Evolutionary conservation across 2,113 vertebrate genomes (phyloP), one percentile per base, ranked within the genome.

Genomic region (Hystrix cristata): DNA sequence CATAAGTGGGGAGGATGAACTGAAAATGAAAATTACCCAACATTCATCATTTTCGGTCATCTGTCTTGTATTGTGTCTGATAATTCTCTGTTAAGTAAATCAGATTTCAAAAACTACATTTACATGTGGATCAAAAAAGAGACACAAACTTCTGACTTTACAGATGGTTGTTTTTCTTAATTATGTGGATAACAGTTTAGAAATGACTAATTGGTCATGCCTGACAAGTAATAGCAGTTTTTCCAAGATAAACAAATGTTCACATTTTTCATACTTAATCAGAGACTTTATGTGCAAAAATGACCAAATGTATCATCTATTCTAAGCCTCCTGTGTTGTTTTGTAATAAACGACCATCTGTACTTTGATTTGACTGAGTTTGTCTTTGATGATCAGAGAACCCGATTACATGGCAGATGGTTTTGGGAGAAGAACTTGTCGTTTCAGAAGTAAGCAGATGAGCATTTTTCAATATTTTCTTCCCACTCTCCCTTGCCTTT

Each of bases 121-220:
- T 98, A 95, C 96, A 95, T 96, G 82, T 96, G 81, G 84, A 98
- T 98, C 95, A 57, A 90, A 97, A 98, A 97, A 62, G 93, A 31
- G 89, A 98, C 86, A 98, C 93, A 96, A 98, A 98, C 96, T 98
- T 98, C 98, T 98, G 98, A 98, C 97, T 99, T 99, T 99, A 98
- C 99, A 99, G 98, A 99, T 99, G 99, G 98, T 93, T 99, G 98
- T 99, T 99, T 99, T 99, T 98, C 98, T 99, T 98, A 98, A 99
- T 99, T 99, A 98, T 97, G 96, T 98, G 98, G 97, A 97, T 98
- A 99, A 97, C 98, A 97, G 97, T 98, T 98, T 98, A 98, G 98
- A 98, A 98, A 98, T 98, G 98, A 96, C 98, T 99, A 99, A 99
- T 99, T 98, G 98, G 98, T 99, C 99, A 99, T 98, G 98, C 99